Base-by-base conservation (phyloP, 2,113 vertebrate species). In the Sterrhoptilus dennistouni region DNA sequence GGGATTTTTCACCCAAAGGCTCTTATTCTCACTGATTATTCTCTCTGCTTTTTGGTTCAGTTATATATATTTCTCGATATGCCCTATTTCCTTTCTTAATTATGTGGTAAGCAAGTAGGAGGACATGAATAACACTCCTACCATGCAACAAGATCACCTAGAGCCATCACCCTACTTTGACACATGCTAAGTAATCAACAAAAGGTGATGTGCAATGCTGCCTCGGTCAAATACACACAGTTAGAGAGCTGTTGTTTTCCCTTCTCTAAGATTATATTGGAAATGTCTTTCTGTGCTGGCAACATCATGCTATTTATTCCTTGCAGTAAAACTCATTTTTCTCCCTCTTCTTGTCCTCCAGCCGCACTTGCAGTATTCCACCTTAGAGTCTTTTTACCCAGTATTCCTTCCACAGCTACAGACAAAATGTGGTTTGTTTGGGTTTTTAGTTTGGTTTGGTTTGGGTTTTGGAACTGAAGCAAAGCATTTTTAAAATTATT, bases 151-250 rank as follows among this genome's bases (percentile, higher is more conserved):
- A 1, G 1, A 42, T 71, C 13, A 53, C n/a, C 11, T 42, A 27
- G 15, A 81, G 27, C 5, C 47, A 42, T 25, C 28, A 52, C 14
- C 16, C 36, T 52, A 14, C 5, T 72, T 79, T 54, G 23, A 12
- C 33, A 54, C 3, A 1, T 29, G 9, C 8, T 65, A 54, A n/a
- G 12, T 35, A 72, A 49, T 36, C 22, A 72, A 21, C 16, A 74
- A 61, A 69, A 56, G 11, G 4, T 5, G 9, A 22, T 0, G 1
- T 2, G 0, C 21, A 66, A 7, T 64, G 11, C 22, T 0, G 0
- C 29, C n/a, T 70, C 4, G 2, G 24, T 28, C 42, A 70, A 82
- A 75, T 23, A 21, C 13, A 35, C 9, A 8, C 4, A 35, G 22
- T 57, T 60, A 45, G 5, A 90, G 14, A 72, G 33, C 8, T 12